phyloP scores from a whole-genome alignment of 2,797 vertebrate genomes.

The Silurus aristotelis region DNA sequence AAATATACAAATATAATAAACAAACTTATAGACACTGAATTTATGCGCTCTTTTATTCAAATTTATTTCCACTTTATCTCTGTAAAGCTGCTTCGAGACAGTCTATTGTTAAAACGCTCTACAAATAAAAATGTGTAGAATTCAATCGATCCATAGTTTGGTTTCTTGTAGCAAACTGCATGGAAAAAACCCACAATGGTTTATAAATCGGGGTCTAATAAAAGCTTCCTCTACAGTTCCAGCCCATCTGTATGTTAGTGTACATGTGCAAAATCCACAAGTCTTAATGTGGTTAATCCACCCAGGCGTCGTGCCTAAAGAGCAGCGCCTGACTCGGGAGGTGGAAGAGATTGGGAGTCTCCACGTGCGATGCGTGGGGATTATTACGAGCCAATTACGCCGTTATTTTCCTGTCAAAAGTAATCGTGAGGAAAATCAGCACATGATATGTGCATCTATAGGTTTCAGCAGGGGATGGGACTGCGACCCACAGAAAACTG shows the following conservation, averaged over 20 bases:
- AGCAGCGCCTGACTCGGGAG: conserved; percentile 36
- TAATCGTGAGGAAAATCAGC: neutral
- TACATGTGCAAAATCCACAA: conserved; percentile 33
- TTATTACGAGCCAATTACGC: conserved; percentile 11
- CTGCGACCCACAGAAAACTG: neutral
- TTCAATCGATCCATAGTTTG: too few relatives aligned
- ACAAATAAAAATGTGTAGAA: too few relatives aligned
- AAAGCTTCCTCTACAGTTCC: conserved; percentile 14
- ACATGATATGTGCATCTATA: neutral
- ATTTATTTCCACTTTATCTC: too few relatives aligned
- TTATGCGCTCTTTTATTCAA: too few relatives aligned
- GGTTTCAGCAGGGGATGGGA: neutral
- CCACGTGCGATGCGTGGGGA: conserved; percentile 24
- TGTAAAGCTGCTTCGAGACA: too few relatives aligned
- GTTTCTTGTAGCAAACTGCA: too few relatives aligned
- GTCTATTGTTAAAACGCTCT: too few relatives aligned
- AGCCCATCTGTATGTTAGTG: conserved; percentile 14
- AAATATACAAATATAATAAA: too few relatives aligned
- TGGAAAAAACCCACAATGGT: neutral
- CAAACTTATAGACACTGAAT: too few relatives aligned
- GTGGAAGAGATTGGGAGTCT: conserved; percentile 22
- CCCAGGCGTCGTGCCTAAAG: conserved; percentile 47
- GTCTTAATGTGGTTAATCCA: conserved; percentile 48
- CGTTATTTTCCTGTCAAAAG: neutral
- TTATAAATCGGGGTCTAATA: neutral